Evolutionary conservation across 2,113 vertebrate genomes (phyloP).

Genomic region (Herpailurus yagouaroundi): DNA sequence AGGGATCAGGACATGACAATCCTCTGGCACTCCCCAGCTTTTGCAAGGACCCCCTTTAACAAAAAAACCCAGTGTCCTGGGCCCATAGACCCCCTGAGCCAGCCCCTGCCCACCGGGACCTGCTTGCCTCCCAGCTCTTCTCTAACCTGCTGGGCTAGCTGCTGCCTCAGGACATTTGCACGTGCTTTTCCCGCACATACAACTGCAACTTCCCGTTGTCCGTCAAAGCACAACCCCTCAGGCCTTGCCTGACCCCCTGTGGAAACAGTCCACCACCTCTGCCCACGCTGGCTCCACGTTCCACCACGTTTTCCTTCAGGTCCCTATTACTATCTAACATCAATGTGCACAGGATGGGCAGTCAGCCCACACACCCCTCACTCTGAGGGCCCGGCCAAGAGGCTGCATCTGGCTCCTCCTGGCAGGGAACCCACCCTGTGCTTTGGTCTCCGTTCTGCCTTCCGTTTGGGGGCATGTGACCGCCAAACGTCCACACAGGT

Average conservation of each 20-base stretch:
- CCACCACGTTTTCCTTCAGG: neutral
- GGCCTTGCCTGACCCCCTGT: accelerated
- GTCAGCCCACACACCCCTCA: accelerated
- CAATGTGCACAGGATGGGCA: neutral
- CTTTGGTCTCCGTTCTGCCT: neutral
- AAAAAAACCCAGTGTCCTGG: neutral
- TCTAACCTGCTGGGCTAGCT: neutral
- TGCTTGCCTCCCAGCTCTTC: neutral
- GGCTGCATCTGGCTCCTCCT: neutral
- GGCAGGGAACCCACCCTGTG: neutral
- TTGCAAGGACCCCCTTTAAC: neutral
- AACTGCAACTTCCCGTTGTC: neutral
- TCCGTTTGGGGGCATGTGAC: neutral
- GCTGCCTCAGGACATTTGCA: neutral
- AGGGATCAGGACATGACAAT: neutral
- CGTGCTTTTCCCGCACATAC: too few species aligned
- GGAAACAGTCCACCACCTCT: neutral
- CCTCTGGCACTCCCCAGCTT: neutral
- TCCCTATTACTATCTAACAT: neutral
- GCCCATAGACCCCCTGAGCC: neutral
- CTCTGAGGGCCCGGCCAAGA: too few species aligned
- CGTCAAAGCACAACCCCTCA: accelerated
- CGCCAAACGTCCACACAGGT: neutral
- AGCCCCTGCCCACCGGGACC: neutral
- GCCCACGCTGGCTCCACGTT: neutral